phyloP scores from a whole-genome alignment of 2,888 invertebrate genomes.

The Uloborus plumipes region DNA sequence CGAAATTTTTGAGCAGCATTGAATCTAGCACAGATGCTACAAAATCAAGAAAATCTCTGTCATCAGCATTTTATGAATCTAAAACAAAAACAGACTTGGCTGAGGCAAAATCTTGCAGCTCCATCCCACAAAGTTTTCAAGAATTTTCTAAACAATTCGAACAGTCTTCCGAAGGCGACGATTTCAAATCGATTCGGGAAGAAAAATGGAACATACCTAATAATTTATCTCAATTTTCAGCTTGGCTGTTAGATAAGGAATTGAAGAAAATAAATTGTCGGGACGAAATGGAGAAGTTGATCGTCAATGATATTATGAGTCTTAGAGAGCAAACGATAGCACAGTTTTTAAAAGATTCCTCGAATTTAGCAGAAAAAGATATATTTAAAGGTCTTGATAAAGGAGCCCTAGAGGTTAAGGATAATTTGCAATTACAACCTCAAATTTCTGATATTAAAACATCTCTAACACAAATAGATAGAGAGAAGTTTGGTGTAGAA shows the following conservation, averaged over 20 bases:
- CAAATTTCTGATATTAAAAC: no score
- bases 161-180: slow-evolving; percentile 13
- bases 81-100: slow-evolving; percentile 11
- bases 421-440: no score
- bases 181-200: neutral
- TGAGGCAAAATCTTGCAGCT: neutral
- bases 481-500: no score
- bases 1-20: neutral
- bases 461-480: no score
- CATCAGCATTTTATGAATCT: slow-evolving; percentile 39
- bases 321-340: slow-evolving; percentile 44
- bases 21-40: neutral
- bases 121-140: slow-evolving; percentile 31
- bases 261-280: slow-evolving; percentile 30
- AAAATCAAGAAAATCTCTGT: slow-evolving; percentile 29
- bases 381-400: no score
- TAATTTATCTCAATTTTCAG: slow-evolving; percentile 53
- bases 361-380: neutral
- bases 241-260: slow-evolving; percentile 50
- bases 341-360: slow-evolving; percentile 39
- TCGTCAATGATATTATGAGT: slow-evolving; percentile 45
- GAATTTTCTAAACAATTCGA: slow-evolving; percentile 41
- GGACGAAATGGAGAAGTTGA: slow-evolving; percentile 50
- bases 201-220: slow-evolving; percentile 48
- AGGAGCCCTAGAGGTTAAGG: no score